phyloP scores from a whole-genome alignment of 2,113 vertebrate species.

The Malurus melanocephalus region DNA sequence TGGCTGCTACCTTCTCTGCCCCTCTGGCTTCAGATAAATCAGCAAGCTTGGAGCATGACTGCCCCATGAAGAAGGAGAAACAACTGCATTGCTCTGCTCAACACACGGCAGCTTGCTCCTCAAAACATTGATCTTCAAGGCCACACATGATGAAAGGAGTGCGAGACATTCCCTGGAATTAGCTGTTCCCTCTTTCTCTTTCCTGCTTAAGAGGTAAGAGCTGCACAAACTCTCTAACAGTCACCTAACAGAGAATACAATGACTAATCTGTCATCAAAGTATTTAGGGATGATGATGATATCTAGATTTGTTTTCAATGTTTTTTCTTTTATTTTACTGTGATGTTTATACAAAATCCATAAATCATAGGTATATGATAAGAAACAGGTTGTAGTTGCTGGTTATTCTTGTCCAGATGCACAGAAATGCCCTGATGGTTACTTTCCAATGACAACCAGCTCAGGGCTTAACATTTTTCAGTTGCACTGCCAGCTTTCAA shows the following conservation, averaged over 20 bases:
- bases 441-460: neutral
- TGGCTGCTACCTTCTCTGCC: neutral
- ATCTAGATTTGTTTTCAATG: neutral
- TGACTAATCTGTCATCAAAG: neutral
- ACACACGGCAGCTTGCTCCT: neutral
- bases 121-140: neutral
- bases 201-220: slow-evolving; percentile 4
- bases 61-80: neutral
- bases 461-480: slow-evolving; percentile 17
- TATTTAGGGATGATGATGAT: neutral
- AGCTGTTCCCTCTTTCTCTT: neutral
- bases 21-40: neutral
- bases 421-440: neutral
- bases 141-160: neutral
- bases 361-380: neutral
- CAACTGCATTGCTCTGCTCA: neutral
- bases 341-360: neutral
- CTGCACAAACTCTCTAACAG: neutral
- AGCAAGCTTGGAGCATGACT: neutral
- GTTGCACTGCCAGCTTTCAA: slow-evolving; percentile 34
- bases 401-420: neutral
- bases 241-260: neutral
- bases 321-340: neutral
- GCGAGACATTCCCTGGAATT: neutral
- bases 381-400: neutral